Evolutionary conservation across 1,140 invertebrate genomes (phyloP).

Genomic region (Leguminivora glycinivorella): DNA sequence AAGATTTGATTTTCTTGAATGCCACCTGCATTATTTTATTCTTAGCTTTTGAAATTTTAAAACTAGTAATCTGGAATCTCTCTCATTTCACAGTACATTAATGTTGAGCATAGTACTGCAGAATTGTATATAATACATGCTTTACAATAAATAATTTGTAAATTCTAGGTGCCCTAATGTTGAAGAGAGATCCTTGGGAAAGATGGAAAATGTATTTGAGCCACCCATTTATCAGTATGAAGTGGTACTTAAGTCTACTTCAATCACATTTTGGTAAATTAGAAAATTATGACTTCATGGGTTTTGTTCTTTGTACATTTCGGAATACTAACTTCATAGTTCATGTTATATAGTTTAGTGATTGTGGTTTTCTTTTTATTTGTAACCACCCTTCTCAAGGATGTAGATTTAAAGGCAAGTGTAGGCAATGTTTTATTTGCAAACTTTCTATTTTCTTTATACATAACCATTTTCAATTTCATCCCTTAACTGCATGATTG

Average conservation of each 20-base stretch:
- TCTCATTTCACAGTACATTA: no score
- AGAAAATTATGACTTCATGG: constrained; percentile 41
- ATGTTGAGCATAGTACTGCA: background rate
- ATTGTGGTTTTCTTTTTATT: constrained; percentile 19
- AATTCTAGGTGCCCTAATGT: constrained; percentile 79
- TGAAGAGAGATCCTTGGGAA: constrained; percentile 78
- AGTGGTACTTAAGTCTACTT: constrained; percentile 79
- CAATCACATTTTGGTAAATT: constrained; percentile 78
- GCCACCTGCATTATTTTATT: no score
- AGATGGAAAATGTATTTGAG: constrained; percentile 77
- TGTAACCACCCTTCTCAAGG: constrained; percentile 25
- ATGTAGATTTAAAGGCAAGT: constrained; percentile 16
- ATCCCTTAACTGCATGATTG: background rate
- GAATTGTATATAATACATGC: constrained; percentile 41
- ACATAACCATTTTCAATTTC: background rate
- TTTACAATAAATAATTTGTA: constrained; percentile 30
- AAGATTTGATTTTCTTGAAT: no score
- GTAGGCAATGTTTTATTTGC: background rate
- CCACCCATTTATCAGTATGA: constrained; percentile 77
- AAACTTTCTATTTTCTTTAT: background rate
- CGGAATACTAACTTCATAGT: constrained; percentile 7
- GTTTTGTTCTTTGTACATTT: constrained; percentile 20
- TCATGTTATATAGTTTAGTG: constrained; percentile 1
- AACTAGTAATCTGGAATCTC: no score
- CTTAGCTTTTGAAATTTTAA: no score